Evolutionary conservation across 2,888 invertebrate genomes (phyloP).

Genomic region (Hyles lineata): DNA sequence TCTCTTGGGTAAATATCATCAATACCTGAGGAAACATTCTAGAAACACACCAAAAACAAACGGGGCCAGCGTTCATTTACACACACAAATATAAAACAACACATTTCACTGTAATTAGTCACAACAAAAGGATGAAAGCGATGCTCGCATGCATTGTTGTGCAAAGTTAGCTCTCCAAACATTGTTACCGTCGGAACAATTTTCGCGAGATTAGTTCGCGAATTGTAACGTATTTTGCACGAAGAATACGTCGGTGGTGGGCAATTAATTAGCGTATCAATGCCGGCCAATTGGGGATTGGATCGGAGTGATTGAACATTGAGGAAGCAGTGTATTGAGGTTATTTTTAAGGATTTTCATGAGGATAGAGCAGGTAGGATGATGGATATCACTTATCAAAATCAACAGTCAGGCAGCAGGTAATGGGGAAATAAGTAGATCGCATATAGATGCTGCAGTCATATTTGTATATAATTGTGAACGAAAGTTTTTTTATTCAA

Average conservation of each 20-base stretch:
- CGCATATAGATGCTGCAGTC: too few species aligned
- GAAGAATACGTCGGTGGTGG: neutral
- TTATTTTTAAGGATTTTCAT: too few species aligned
- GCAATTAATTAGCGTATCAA: neutral
- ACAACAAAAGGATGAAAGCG: slow-evolving; percentile 24
- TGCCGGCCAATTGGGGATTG: neutral
- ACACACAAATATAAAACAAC: slow-evolving; percentile 15
- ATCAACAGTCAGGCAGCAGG: too few species aligned
- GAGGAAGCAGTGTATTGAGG: too few species aligned
- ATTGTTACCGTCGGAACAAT: slow-evolving; percentile 20
- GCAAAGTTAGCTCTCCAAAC: slow-evolving; percentile 19
- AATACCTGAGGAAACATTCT: neutral
- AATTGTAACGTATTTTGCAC: slow-evolving; percentile 4
- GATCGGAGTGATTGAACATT: too few species aligned
- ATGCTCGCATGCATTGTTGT: slow-evolving; percentile 21
- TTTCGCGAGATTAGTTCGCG: slow-evolving; percentile 21
- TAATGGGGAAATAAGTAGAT: too few species aligned
- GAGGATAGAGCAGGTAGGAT: neutral
- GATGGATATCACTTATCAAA: neutral
- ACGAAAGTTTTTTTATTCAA: too few species aligned
- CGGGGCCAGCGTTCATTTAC: neutral
- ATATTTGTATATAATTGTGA: too few species aligned
- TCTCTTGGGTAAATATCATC: neutral
- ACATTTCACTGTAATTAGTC: slow-evolving; percentile 16
- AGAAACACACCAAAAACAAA: slow-evolving; percentile 12